Percentiles rank a stretch among this genome's conserved stretches.
phyloP scores from a whole-genome alignment of 2,797 vertebrate species.

The Morelia viridis region DNA sequence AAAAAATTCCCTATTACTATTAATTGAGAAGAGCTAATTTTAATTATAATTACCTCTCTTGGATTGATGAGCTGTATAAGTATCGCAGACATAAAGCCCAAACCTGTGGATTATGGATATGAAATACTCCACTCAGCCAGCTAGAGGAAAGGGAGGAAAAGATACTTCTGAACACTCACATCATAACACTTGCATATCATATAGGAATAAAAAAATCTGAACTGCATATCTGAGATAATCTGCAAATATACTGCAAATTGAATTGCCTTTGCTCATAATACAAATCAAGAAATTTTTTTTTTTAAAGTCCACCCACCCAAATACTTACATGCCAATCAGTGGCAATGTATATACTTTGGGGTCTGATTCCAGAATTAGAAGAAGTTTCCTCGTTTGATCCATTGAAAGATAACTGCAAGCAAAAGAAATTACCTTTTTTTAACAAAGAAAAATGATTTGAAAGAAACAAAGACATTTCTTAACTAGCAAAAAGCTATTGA shows the following conservation, averaged over 20 bases:
- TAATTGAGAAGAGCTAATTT: not conserved
- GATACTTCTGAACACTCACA: not conserved
- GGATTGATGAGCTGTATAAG: conserved; percentile 83
- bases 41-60: conserved; percentile 82
- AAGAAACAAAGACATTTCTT: not conserved
- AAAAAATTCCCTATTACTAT: not conserved
- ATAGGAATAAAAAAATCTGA: not conserved
- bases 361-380: conserved; percentile 92
- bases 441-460: not conserved
- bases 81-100: conserved; percentile 89
- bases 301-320: not conserved
- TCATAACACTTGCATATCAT: not conserved
- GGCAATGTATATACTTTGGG: conserved; percentile 89
- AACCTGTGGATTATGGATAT: conserved; percentile 85
- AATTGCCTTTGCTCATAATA: not conserved
- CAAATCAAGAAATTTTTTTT: not conserved
- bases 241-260: not conserved
- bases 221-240: not conserved
- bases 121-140: conserved; percentile 89
- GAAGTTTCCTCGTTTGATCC: conserved; percentile 92
- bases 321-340: conserved; percentile 92
- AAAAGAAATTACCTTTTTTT: conserved; percentile 12
- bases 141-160: conserved; percentile 66
- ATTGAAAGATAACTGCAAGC: conserved; percentile 90
- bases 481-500: not conserved